Conservation (phyloP, 2,888 invertebrate species). For the Euplagia quadripunctaria region DNA sequence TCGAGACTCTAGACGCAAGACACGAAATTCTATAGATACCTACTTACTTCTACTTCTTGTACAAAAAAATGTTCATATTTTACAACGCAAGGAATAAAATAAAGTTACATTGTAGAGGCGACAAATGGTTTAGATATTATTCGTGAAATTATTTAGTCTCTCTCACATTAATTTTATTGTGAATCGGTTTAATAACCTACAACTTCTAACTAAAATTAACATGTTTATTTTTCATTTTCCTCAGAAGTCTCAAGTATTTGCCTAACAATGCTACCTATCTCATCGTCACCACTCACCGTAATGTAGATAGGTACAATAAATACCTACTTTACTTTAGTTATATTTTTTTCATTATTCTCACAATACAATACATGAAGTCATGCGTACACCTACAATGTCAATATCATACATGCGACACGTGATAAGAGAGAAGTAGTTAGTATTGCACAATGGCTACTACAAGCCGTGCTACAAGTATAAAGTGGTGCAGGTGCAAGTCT, state of each 20-base stretch:
- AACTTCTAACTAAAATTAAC: background rate
- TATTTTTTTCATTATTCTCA: background rate
- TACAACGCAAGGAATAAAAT: no score
- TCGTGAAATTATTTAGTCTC: background rate
- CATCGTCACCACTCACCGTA: background rate
- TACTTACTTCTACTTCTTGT: no score
- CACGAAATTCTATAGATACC: no score
- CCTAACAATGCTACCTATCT: no score
- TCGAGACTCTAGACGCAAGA: no score
- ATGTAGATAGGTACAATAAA: no score
- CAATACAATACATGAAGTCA: background rate
- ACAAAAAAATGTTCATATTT: no score
- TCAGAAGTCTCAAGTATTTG: background rate
- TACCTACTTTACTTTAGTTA: background rate
- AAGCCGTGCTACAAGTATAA: background rate
- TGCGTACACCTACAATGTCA: background rate
- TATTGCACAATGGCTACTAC: background rate
- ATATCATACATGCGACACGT: background rate
- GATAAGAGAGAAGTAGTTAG: background rate
- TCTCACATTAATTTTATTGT: background rate
- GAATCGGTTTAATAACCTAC: background rate
- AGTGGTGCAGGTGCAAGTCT: constrained; percentile 1
- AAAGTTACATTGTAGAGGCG: no score
- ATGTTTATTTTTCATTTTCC: background rate
- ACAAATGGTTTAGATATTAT: background rate